Base-by-base conservation (phyloP, 2,113 vertebrate genomes). In the Syrmaticus mikado region DNA sequence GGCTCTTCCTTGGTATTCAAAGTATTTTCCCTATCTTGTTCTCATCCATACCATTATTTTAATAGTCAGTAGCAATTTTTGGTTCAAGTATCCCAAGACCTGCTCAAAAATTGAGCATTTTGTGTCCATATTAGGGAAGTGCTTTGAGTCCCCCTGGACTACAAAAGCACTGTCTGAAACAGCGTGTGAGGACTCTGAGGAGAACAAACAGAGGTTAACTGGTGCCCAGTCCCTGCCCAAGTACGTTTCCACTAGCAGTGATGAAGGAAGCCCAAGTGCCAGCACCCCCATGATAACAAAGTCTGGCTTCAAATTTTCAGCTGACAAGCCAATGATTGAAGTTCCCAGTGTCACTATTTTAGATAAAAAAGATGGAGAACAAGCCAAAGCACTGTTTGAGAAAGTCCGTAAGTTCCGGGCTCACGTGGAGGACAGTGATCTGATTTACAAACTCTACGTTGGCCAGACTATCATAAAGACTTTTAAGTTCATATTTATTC, bases 51-150 rank as follows among this genome's bases (percentile, higher is more conserved):
- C 99, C 46, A 99, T 99, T 65, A 98, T 99, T 90, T 98, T 99
- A 73, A 99, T 99, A 99, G 99, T 99, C 92, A 99, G 99, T 87
- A 99, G 99, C 97, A 99, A 99, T 96, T 99, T 99, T 97, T 99
- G 99, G 99, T 99, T 99, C 97, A 99, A 99, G 91, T 99, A 99
- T 94, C 99, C 99, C 91, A 99, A 99, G 97, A 99, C 99, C 2
- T 99, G 99, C 94, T 99, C 99, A 73, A 99, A 99, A 97, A 98
- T 99, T 14, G 99, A 99, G 94, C 99, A 99, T 96, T 99, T 99
- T 96, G 99, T 99, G 57, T 99, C 99, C 34, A 99, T 99, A 90
- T 95, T 99, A 87, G 99, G 99, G 22, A 99, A 99, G 82, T 99
- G 99, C 94, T 99, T 99, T 58, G 99, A 99, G 95, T 99, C 99